Evolutionary conservation across 2,888 invertebrate species (phyloP).

Genomic region (Polydrusus cervinus): DNA sequence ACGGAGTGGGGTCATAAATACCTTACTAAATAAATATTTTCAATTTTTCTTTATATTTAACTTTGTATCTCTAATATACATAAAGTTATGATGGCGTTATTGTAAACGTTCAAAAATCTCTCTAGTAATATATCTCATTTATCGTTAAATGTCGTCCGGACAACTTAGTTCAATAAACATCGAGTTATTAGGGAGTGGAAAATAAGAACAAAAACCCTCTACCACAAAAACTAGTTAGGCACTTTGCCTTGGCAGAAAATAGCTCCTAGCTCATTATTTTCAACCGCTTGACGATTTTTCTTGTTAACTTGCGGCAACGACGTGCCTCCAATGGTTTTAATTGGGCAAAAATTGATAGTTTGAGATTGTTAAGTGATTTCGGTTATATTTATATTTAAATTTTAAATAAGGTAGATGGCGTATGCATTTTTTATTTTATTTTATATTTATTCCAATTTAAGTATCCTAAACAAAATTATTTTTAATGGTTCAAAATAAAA

Average conservation of each 20-base stretch:
- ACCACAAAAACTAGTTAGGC: conserved; percentile 11
- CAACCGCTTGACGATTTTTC: conserved; percentile 21
- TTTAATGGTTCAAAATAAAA: too few species aligned
- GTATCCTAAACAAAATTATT: too few species aligned
- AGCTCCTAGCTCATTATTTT: conserved; percentile 20
- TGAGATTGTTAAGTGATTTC: background rate
- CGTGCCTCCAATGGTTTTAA: conserved; percentile 6
- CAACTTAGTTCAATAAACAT: background rate
- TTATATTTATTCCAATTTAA: too few species aligned
- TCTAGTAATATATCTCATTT: too few species aligned
- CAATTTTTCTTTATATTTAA: too few species aligned
- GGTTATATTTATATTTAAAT: background rate
- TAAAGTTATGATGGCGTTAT: too few species aligned
- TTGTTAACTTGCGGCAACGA: conserved; percentile 20
- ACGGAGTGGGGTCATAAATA: too few species aligned
- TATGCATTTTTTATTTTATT: background rate
- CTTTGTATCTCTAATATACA: too few species aligned
- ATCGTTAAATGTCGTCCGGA: too few species aligned
- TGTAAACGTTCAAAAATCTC: too few species aligned
- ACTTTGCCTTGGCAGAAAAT: conserved; percentile 26
- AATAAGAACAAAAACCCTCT: conserved; percentile 13
- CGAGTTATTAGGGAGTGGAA: background rate
- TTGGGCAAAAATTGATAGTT: conserved; percentile 17
- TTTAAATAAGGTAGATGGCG: background rate
- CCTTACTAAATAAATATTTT: too few species aligned